Conservation (phyloP, 2,888 invertebrate species). For the Noctua janthe region DNA sequence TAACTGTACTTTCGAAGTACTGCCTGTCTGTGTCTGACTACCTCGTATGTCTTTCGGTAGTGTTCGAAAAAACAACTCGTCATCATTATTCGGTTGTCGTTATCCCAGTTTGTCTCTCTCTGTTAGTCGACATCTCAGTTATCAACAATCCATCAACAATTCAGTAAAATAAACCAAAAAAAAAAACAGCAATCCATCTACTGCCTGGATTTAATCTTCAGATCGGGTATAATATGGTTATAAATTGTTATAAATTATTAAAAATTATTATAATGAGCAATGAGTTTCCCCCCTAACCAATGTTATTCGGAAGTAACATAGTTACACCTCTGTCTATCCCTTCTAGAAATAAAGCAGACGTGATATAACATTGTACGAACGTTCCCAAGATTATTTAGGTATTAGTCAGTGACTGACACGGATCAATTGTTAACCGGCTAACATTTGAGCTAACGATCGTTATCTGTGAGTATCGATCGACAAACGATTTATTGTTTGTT, state of each 20-base stretch:
- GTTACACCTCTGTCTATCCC: background rate
- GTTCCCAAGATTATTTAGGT: conserved; percentile 46
- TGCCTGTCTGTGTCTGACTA: no score
- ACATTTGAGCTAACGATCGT: conserved; percentile 76
- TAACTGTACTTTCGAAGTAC: background rate
- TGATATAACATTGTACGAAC: background rate
- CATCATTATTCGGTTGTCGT: no score
- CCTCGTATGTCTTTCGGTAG: background rate
- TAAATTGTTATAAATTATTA: no score
- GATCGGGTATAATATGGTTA: background rate
- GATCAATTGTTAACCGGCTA: conserved; percentile 71
- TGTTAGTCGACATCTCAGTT: background rate
- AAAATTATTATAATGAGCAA: no score
- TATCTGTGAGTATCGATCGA: conserved; percentile 76
- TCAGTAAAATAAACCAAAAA: no score
- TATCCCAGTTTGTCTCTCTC: no score
- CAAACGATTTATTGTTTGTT: conserved; percentile 76
- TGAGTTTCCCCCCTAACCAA: no score
- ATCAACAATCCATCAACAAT: background rate
- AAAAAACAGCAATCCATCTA: background rate
- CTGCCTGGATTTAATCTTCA: background rate
- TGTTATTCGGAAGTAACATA: no score
- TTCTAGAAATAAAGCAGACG: no score
- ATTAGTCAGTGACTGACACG: conserved; percentile 65
- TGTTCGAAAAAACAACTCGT: background rate